These are phyloP conservation scores for Ichneumoninae sp. DNA, from an alignment of 2,888 invertebrate genomes.

Conservation along the genomic window DNA sequence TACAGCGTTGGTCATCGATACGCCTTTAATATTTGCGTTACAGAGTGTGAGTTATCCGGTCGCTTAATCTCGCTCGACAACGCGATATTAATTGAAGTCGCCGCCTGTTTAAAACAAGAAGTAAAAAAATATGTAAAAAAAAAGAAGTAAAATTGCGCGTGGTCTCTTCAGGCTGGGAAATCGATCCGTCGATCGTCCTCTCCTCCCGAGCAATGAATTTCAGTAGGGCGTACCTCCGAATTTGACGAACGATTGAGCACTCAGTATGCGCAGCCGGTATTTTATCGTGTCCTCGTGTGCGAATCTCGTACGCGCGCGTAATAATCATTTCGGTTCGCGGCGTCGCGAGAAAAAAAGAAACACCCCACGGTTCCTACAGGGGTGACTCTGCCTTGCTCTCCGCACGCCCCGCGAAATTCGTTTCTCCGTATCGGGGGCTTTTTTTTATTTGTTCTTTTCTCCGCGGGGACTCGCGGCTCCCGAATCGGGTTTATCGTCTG, in stretches of 20 bases:
- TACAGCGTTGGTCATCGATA: constrained; percentile 13
- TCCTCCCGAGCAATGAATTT: neutral
- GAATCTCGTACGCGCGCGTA: constrained; percentile 52
- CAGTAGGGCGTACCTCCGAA: constrained; percentile 49
- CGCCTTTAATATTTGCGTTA: constrained; percentile 36
- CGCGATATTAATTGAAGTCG: constrained; percentile 50
- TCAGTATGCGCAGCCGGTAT: constrained; percentile 63
- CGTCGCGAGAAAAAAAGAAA: constrained; percentile 44
- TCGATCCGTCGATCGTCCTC: constrained; percentile 50
- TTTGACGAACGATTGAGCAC: constrained; percentile 70
- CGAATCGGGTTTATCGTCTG: constrained; percentile 65
- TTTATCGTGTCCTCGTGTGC: constrained; percentile 43
- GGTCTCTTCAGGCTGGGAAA: constrained; percentile 35
- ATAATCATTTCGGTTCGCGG: constrained; percentile 61
- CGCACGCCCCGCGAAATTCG: constrained; percentile 50
- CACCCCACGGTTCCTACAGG: constrained; percentile 42
- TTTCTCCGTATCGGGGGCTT: constrained; percentile 39
- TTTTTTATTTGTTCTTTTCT: constrained; percentile 26
- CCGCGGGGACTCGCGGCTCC: constrained; percentile 46
- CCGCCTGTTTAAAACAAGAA: neutral
- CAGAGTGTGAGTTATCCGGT: constrained; percentile 42
- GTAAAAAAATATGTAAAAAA: neutral
- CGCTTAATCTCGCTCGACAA: constrained; percentile 45
- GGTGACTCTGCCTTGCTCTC: constrained; percentile 46
- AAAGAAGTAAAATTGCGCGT: constrained; percentile 42